Base-by-base conservation (phyloP, 2,113 vertebrate species). In the Pelmatolapia mariae region DNA sequence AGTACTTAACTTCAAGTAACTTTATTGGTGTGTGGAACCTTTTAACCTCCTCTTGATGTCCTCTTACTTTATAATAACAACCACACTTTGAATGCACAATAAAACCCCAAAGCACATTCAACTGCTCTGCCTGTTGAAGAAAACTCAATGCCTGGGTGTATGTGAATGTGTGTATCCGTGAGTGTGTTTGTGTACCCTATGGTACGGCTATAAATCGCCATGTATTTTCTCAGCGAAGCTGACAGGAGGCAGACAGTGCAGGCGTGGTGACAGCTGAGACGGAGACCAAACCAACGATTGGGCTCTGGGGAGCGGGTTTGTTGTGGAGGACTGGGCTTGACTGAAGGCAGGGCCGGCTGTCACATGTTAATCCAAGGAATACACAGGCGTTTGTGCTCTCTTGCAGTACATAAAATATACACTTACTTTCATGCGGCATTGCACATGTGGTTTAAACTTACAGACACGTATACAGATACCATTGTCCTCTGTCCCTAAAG, bases 351-450 rank as follows among this genome's bases (percentile, higher is more conserved):
- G 22, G 47, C 89, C 9, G 88, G 84, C 86, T 89, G 92, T 93
- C 92, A 83, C 89, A 88, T 87, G 89, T 86, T 90, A 88, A 93
- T 94, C 87, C 86, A 86, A 83, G 63, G 80, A 88, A 88, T 86
- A 88, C 78, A 9, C 86, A 81, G 19, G 16, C 88, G 3, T 81
- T 59, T 31, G 38, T 87, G 85, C 53, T 45, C 52, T 56, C 80
- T 26, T 29, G 82, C 80, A 52, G 53, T 66, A 80, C 83, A 82
- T 6, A 33, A 89, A 54, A 80, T 52, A 61, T 16, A 73, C 78
- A 38, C 73, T 68, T 80, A n/a, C 33, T 18, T 40, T 43, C 84
- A 24, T 24, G 54, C 81, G 10, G 8, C 38, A 5, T 26, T 10
- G 22, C n/a, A 6, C 56, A 12, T 47, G 24, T 10, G 78, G n/a